Conservation (phyloP, 2,797 vertebrate species). For the Scomberomorus guttatus region DNA sequence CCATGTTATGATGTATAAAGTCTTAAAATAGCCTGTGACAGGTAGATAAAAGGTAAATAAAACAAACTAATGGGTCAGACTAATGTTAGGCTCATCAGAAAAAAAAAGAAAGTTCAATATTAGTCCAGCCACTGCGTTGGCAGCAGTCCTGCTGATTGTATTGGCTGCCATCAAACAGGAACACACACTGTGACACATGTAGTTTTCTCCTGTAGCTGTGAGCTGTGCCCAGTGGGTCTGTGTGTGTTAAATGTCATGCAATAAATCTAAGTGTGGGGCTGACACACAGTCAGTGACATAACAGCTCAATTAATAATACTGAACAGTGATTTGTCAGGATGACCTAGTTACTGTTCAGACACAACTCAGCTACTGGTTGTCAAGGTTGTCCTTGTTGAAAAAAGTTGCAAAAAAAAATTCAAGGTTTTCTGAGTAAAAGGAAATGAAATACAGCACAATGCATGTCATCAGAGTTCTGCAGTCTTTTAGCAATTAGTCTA, state of each 20-base stretch:
- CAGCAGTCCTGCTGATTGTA: constrained; percentile 23
- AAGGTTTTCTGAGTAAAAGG: constrained; percentile 5
- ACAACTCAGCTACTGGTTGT: constrained; percentile 14
- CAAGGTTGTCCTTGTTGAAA: constrained; percentile 20
- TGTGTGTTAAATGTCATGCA: constrained; percentile 25
- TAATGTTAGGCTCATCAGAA: constrained; percentile 9
- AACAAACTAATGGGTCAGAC: constrained; percentile 16
- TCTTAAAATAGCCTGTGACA: neutral
- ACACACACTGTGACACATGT: constrained; percentile 34
- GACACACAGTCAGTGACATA: constrained; percentile 16
- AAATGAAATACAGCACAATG: constrained; percentile 13
- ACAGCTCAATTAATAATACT: constrained; percentile 41
- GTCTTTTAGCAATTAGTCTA: constrained; percentile 23
- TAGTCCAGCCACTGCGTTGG: constrained; percentile 9
- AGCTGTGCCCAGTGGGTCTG: constrained; percentile 13
- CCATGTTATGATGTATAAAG: neutral
- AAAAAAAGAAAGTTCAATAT: constrained; percentile 32
- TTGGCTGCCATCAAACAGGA: constrained; percentile 33
- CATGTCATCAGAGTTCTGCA: neutral
- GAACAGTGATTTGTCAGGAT: constrained; percentile 38
- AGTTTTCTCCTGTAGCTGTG: constrained; percentile 7
- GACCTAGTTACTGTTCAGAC: constrained; percentile 41
- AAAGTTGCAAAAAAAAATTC: constrained; percentile 2
- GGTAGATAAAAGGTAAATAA: neutral
- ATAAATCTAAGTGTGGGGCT: constrained; percentile 18